A percentile compares a stretch with the other conserved stretches of the same genome.
phyloP scores from a whole-genome alignment of 2,113 vertebrate genomes.

The Noctilio leporinus region DNA sequence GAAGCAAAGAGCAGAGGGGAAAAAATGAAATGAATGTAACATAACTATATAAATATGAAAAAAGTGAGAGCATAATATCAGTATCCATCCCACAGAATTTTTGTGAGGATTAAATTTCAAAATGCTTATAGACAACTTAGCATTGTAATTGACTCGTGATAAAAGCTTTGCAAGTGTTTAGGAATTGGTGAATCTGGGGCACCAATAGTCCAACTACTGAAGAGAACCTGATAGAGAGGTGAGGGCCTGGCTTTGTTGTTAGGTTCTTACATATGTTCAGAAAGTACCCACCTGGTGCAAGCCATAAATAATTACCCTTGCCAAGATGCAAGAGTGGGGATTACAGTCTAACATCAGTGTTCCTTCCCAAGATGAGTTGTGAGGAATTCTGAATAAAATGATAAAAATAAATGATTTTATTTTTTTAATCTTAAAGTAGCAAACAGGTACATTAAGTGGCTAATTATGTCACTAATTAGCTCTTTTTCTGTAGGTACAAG shows the following conservation, averaged over 20 bases:
- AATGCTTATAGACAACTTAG: not conserved
- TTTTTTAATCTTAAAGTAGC: not conserved
- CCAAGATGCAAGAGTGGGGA: not conserved
- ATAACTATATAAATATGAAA: no score
- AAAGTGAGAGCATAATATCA: not conserved
- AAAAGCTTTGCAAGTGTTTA: not conserved
- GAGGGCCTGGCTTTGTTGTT: not conserved
- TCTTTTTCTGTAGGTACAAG: not conserved
- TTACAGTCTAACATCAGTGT: not conserved
- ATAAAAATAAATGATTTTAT: not conserved
- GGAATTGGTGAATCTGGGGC: not conserved
- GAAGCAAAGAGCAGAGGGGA: no score
- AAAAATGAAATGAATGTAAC: no score
- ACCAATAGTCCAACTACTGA: not conserved
- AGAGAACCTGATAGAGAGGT: not conserved
- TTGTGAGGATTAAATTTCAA: conserved; percentile 18
- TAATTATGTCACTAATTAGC: not conserved
- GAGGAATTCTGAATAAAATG: not conserved
- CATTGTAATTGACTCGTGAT: not conserved
- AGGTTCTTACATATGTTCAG: not conserved
- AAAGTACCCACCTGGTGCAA: not conserved
- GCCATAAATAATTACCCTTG: not conserved
- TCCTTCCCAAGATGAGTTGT: not conserved
- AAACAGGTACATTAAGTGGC: not conserved
- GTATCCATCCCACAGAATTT: not conserved